Evolutionary conservation across 2,113 vertebrate genomes (phyloP), one percentile per base, ranked within the genome.

Genomic region (Craseonycteris thonglongyai): DNA sequence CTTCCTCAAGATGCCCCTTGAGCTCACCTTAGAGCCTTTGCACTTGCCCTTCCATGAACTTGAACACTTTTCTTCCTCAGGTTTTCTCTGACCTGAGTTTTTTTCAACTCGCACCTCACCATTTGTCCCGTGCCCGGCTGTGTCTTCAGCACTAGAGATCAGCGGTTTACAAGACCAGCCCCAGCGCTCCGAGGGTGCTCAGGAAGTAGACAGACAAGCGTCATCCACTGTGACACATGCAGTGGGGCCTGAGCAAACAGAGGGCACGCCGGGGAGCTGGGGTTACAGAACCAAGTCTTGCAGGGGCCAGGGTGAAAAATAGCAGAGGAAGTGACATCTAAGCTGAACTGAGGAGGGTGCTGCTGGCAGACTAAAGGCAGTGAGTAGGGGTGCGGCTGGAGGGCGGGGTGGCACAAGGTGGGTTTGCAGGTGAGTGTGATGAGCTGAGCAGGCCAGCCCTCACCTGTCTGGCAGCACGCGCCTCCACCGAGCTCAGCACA

Each of bases 371-470:
- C 3, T 1, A 54, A 56, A 45, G 19, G 26, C 21, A 3, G 2
- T 3, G 19, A 45, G 28, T 2, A 22, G 24, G 3, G 2, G 0
- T 1, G 8, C 11, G 22, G 21, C 11, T 22, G 10, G 0, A 18
- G 4, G 28, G 10, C 0, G 14, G 4, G 28, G 10, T 66, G 8
- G 7, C 38, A 72, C 16, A 14, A n/a, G n/a, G 15, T 3, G 10
- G 40, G 7, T 35, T 59, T 24, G 45, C 21, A n/a, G 69, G 40
- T 66, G 21, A 11, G 10, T 26, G 15, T 12, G 26, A 56, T 11
- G 21, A 42, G 15, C 58, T 8, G 4, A 40, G 18, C 6, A 4
- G 24, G 12, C 35, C 33, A 35, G 58, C 22, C 68, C 21, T 22
- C 1, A 4, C 40, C 33, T 58, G 40, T n/a, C 3, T 13, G 59